Percentiles rank a stretch among this genome's conserved stretches.
phyloP scores from a whole-genome alignment of 2,113 vertebrate species.

The Heterocephalus glaber region DNA sequence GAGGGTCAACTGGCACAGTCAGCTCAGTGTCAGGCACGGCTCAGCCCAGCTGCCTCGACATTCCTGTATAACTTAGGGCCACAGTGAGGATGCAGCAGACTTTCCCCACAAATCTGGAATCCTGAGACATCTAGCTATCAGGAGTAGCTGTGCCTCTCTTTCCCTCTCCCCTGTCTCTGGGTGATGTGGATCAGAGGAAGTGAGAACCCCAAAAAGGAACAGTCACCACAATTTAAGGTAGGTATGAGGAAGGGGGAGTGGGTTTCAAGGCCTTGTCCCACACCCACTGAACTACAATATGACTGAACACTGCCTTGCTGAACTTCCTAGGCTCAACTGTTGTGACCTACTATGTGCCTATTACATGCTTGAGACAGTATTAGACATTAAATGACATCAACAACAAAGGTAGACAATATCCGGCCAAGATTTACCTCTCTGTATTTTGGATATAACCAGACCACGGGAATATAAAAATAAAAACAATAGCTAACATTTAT shows the following conservation, averaged over 20 bases:
- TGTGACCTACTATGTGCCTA: background rate
- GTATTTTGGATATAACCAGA: background rate
- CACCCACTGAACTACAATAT: background rate
- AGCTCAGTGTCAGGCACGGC: background rate
- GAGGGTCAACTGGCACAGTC: slow-evolving; percentile 43
- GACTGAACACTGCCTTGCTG: fast-evolving
- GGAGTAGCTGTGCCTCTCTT: background rate
- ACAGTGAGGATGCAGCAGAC: background rate
- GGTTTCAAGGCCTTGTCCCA: fast-evolving
- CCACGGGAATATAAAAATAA: background rate
- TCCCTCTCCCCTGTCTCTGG: background rate
- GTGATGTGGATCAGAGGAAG: background rate
- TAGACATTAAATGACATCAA: background rate
- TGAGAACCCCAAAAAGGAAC: background rate
- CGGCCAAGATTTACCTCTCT: background rate
- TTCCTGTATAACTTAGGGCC: background rate
- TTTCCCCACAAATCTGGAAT: background rate
- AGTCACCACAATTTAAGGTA: too few relatives aligned
- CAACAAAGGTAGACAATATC: background rate
- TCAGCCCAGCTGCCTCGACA: background rate
- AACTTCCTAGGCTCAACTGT: too few relatives aligned
- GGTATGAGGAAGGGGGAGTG: background rate
- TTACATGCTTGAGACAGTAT: background rate
- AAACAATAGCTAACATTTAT: background rate
- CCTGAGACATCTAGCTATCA: background rate